phyloP scores from a whole-genome alignment of 2,888 invertebrate genomes.

The Tipula helvola region DNA sequence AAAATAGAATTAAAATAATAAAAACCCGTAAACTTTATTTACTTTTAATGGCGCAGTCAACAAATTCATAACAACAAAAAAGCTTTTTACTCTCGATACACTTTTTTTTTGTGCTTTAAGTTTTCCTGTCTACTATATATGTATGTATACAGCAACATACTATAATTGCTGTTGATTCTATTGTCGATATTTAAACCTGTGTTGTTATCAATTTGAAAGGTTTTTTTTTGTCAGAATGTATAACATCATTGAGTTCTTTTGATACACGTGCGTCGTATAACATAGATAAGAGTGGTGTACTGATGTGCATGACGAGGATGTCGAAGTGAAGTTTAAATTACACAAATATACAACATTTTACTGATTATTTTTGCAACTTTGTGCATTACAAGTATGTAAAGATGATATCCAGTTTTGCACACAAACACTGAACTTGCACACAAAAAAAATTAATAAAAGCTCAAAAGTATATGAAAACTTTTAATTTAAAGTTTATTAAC shows the following conservation, averaged over 20 bases:
- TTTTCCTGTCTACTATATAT: neutral
- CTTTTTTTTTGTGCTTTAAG: neutral
- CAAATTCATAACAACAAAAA: neutral
- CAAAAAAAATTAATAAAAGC: neutral
- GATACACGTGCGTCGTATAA: neutral
- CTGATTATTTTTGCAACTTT: neutral
- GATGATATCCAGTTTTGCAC: neutral
- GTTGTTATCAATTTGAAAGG: neutral
- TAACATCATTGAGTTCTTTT: neutral
- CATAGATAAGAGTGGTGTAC: neutral
- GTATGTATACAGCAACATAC: neutral
- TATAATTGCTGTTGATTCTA: neutral
- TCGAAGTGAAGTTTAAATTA: neutral
- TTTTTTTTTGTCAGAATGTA: neutral
- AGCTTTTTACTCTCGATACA: neutral
- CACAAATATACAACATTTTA: neutral
- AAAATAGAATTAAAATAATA: constrained; percentile 4
- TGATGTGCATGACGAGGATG: neutral
- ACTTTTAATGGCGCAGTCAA: neutral
- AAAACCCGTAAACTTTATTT: neutral
- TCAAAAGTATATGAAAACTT: neutral
- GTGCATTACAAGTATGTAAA: neutral
- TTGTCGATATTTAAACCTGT: neutral
- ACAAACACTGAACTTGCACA: neutral
- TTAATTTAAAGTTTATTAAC: neutral